These are phyloP conservation scores for Acanthurus leucopareius DNA, from an alignment of 2,797 vertebrate genomes.

Conservation along the genomic window DNA sequence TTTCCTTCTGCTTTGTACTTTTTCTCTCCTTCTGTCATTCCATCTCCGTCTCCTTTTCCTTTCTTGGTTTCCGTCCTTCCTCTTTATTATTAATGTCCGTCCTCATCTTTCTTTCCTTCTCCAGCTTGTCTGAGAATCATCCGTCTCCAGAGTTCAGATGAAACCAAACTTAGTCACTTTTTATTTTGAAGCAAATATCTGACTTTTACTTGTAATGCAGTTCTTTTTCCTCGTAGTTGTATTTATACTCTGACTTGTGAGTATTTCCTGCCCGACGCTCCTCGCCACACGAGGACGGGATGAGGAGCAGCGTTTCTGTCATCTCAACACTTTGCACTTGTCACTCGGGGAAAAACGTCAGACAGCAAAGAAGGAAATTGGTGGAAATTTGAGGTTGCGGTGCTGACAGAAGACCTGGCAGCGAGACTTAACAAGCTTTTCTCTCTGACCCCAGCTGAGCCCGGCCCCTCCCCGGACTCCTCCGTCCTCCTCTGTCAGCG, in stretches of 20 bases:
- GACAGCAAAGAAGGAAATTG: constrained; percentile 17
- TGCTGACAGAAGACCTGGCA: neutral
- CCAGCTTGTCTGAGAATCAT: no score
- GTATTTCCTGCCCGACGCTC: no score
- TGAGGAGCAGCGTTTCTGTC: neutral
- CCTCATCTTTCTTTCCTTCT: no score
- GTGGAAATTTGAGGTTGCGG: neutral
- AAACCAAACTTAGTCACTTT: no score
- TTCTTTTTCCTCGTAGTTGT: no score
- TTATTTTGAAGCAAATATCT: no score
- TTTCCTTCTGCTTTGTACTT: no score
- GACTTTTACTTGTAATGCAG: no score
- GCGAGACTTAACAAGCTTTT: constrained; percentile 52
- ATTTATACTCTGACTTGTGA: no score
- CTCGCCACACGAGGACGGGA: no score
- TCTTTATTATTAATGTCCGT: no score
- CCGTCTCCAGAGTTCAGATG: no score
- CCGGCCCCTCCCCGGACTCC: constrained; percentile 1
- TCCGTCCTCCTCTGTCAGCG: neutral
- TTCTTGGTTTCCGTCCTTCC: neutral
- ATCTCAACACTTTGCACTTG: constrained; percentile 20
- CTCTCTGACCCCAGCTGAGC: constrained; percentile 42
- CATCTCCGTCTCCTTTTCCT: neutral
- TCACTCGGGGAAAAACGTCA: constrained; percentile 20
- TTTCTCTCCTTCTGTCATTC: neutral